Conservation (phyloP, 2,113 vertebrate genomes). For the Nibea albiflora region DNA sequence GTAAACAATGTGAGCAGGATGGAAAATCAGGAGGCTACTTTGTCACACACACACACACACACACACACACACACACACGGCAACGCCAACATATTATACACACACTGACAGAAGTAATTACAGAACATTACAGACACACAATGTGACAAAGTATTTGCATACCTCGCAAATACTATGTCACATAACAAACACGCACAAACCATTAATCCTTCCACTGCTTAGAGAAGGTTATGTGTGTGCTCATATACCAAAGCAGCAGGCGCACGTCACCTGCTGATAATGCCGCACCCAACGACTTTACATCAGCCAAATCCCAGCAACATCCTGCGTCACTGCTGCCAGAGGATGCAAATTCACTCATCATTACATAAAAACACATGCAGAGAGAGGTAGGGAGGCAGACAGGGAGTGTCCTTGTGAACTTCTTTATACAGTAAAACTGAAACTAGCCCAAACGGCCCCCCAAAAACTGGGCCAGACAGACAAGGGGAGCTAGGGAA, state of each 20-base stretch:
- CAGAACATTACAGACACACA: not conserved
- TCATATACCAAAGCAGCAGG: not conserved
- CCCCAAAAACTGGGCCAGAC: conserved; percentile 23
- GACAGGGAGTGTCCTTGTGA: not conserved
- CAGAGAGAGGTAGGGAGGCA: not conserved
- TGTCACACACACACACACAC: not conserved
- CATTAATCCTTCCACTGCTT: not conserved
- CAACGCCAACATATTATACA: not conserved
- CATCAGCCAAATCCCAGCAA: conserved; percentile 12
- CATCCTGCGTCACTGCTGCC: conserved; percentile 29
- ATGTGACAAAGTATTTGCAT: not conserved
- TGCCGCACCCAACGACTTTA: conserved; percentile 1
- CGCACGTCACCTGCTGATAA: conserved; percentile 5
- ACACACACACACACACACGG: not conserved
- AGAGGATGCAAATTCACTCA: conserved; percentile 16
- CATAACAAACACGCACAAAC: conserved; percentile 4
- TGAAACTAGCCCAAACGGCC: conserved; percentile 1
- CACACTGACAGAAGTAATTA: not conserved
- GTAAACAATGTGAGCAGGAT: not conserved
- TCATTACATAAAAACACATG: not conserved
- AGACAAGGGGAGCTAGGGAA: not conserved
- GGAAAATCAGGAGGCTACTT: not conserved
- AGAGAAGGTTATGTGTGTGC: not conserved
- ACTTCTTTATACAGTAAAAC: not conserved
- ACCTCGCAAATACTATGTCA: not conserved